A percentile compares a stretch with the other conserved stretches of the same genome.
These are phyloP conservation scores for Thereuonema tuberculata DNA, from an alignment of 1,140 invertebrate species.

Conservation along the genomic window DNA sequence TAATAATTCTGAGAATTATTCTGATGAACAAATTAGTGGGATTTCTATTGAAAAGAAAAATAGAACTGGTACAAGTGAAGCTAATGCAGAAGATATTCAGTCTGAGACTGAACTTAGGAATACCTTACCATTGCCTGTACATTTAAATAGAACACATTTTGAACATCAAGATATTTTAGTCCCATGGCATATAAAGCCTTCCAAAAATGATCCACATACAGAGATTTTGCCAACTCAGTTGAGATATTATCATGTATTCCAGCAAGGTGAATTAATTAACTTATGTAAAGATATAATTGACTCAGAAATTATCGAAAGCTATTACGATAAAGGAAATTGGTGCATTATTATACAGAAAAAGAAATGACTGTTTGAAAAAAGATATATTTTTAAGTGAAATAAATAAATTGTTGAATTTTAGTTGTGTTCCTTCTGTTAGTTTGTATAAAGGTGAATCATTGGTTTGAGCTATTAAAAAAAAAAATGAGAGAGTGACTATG, in stretches of 20 bases:
- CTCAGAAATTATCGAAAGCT: constrained; percentile 48
- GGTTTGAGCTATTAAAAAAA: too few relatives aligned
- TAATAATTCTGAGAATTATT: too few relatives aligned
- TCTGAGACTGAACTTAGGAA: too few relatives aligned
- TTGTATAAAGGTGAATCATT: too few relatives aligned
- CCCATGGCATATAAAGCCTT: constrained; percentile 32
- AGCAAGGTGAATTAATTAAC: constrained; percentile 61
- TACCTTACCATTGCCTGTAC: constrained; percentile 54
- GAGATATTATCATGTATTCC: constrained; percentile 91
- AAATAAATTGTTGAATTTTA: too few relatives aligned
- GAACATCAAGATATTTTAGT: constrained; percentile 46
- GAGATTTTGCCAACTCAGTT: constrained; percentile 43
- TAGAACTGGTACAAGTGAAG: too few relatives aligned
- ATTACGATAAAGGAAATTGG: constrained; percentile 95
- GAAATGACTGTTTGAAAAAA: neutral
- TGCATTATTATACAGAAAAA: constrained; percentile 60
- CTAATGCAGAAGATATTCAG: too few relatives aligned
- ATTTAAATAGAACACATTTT: constrained; percentile 80
- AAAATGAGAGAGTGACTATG: too few relatives aligned
- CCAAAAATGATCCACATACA: constrained; percentile 26
- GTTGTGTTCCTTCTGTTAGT: too few relatives aligned
- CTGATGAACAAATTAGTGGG: constrained; percentile 19
- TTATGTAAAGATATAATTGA: constrained; percentile 45
- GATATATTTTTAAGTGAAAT: too few relatives aligned
- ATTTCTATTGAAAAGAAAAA: neutral